Conservation (phyloP, 2,113 vertebrate species). For the Hemichromis elongatus region DNA sequence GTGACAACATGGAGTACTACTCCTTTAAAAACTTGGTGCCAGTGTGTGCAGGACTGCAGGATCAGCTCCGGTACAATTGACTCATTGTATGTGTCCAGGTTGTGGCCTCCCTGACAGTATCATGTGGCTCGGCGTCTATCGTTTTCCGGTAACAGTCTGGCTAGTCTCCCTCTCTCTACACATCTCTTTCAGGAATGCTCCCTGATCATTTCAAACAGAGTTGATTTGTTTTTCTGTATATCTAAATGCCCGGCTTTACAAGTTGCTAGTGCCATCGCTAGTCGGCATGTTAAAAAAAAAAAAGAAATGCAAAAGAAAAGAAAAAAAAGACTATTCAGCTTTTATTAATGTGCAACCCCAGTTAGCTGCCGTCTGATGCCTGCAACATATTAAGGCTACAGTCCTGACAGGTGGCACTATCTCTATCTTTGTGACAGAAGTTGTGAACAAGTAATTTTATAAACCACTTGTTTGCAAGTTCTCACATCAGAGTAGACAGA, state of each 20-base stretch:
- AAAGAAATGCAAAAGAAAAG: accelerated
- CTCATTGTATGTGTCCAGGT: constrained; percentile 55
- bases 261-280: background rate
- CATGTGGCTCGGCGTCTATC: constrained; percentile 47
- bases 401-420: background rate
- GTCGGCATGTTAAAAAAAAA: background rate
- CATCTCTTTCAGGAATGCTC: background rate
- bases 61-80: constrained; percentile 31
- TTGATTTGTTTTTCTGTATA: background rate
- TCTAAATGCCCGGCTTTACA: background rate
- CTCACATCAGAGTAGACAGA: background rate
- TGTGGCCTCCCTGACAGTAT: constrained; percentile 40
- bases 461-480: background rate
- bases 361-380: background rate
- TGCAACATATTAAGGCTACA: background rate
- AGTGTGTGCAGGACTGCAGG: background rate
- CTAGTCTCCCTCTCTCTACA: background rate
- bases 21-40: background rate
- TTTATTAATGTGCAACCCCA: background rate
- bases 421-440: background rate
- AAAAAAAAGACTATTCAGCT: background rate
- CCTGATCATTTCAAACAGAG: background rate
- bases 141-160: constrained; percentile 27
- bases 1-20: background rate
- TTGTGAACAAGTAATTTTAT: background rate